Evolutionary conservation across 2,113 vertebrate species (phyloP), one percentile per base, ranked within the genome.

Genomic region (Phodopus roborovskii): DNA sequence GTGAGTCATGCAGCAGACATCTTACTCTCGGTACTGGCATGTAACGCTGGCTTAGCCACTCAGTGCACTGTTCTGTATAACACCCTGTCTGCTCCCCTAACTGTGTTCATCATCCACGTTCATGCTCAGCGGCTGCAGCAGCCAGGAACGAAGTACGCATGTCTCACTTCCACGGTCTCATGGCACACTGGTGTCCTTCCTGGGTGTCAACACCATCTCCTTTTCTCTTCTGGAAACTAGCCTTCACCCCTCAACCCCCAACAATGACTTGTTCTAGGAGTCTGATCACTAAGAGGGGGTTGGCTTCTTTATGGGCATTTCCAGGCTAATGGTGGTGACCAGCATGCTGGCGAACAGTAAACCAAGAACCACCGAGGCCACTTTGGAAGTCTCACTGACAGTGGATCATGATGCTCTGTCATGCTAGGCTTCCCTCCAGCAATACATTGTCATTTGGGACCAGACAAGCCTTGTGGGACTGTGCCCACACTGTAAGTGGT

Each of bases 311-410:
- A 50, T 3, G 0, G 56, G 24, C 16, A 33, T 4, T 6, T 7
- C 13, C 88, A 36, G 68, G 77, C 6, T 20, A 53, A 10, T 45
- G 7, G 17, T 16, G 22, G 60, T 12, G 26, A 26, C 7, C 36
- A 2, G 22, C 17, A 13, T 1, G 0, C 4, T 7, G n/a, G 5
- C 48, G 45, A 12, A 4, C 1, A 26, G 84, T 3, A 16, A 68
- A 30, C 0, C 24, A 26, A 17, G n/a, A 53, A 9, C n/a, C 45
- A 50, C 2, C 3, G 26, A 58, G 39, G 30, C 60, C 0, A 1
- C 5, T 33, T 1, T 10, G 33, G 79, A 68, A 39, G 24, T 15
- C 22, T 36, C 2, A 1, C 24, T 50, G 24, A 42, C 17, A 24
- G 30, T 15, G 19, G 48, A 0, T 30, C 64, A 26, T 24, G 26